Base-by-base conservation (phyloP, 2,113 vertebrate genomes). In the Oreochromis niloticus region DNA sequence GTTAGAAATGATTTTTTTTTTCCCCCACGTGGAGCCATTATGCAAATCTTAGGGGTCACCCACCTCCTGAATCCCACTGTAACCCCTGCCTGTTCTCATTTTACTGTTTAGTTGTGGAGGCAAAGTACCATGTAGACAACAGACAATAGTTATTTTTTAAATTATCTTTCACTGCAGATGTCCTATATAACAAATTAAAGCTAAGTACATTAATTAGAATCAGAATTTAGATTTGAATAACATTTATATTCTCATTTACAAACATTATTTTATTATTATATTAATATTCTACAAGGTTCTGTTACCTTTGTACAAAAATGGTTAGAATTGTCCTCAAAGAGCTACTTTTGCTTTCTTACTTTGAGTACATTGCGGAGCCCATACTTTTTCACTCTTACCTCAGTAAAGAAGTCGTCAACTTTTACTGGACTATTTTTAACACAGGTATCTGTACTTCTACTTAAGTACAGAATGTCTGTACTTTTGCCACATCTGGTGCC, bases 311-410 rank as follows among this genome's bases (percentile, higher is more conserved):
- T 5, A 59, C 27, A 59, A 59, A 27, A 59, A 59, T 59, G 27
- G 56, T 59, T 59, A 59, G 5, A 59, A 59, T 59, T 59, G 13
- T 59, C 56, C 0, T 0, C 27, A 59, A 6, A 6, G 27, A 32
- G 56, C 56, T 59, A 32, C 13, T 59, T 32, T 17, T 59, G 27
- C 56, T 59, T 59, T 3, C 56, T 13, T 57, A 57, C 7, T 9
- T 16, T 57, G 27, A 59, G 27, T 59, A 59, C 56, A 32, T 32
- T 59, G 27, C 14, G 1, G 0, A 17, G 14, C 0, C 27, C 17
- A 14, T 59, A 61, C 27, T 32, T 61, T 32, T 17, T 61, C 57
- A 59, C 7, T 59, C 13, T 59, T 32, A 59, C 27, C 13, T 59
- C 14, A 59, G 32, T 63, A 7, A 63, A 63, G 32, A 36, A 63